Evolutionary conservation across 2,797 vertebrate species (phyloP), one percentile per base, ranked within the genome.

Genomic region (Scarus forsteni): DNA sequence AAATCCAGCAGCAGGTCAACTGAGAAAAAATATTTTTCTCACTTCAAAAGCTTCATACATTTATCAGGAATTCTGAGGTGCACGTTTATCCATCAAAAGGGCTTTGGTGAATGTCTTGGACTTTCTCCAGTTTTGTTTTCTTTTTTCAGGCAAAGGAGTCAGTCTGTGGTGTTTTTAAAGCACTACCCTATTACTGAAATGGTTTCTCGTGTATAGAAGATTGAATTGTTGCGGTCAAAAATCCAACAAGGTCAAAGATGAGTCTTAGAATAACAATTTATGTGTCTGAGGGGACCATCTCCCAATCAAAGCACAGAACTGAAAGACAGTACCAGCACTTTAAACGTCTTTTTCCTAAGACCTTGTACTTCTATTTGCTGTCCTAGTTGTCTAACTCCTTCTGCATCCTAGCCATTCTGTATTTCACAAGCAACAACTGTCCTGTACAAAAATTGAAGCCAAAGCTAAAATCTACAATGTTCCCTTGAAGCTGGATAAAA

Each of bases 321-420:
- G 40, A 57, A 45, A 76, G 75, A 35, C 14, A 1, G 39, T 56
- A 78, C 69, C 43, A n/a, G 56, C 39, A 15, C 45, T 49, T 66
- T 60, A 60, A 13, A 73, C 48, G 27, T 66, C 19, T 59, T 27
- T 35, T 66, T 36, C 60, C 18, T 35, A 43, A 58, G 51, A 45
- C 49, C 51, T 66, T 74, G 10, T 54, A 13, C 53, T 62, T 60
- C 34, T 6, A 18, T 61, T 74, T 50, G 40, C 67, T 76, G 38
- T 63, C 76, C 39, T 46, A 15, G 18, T 51, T 51, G 38, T 66
- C 70, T 11, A 54, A 77, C 74, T 77, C 40, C 57, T 52, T 60
- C 46, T 58, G 51, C 2, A 9, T 71, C 64, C 59, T 54, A 57
- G 61, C 57, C 46, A 51, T 62, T 81, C 55, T 59, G 15, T 52